phyloP scores from a whole-genome alignment of 64 coral and sea anemone genomes.

The Stichodactyla helianthus region DNA sequence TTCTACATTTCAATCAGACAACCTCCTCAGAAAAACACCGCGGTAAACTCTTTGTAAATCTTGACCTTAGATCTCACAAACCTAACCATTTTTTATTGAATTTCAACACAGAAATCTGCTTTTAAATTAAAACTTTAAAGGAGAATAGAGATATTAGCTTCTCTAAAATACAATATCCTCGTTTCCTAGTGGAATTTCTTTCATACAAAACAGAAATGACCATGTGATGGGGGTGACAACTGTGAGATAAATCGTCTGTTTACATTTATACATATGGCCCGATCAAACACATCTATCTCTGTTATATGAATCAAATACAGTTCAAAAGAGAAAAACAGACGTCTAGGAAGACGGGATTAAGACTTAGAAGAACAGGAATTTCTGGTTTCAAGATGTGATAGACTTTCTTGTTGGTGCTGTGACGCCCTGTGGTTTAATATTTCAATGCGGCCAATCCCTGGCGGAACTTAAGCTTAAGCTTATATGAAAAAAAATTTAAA shows the following conservation, averaged over 20 bases:
- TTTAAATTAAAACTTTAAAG: no score
- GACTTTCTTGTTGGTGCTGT: neutral
- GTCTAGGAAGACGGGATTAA: neutral
- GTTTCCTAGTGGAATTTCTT: neutral
- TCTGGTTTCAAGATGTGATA: neutral
- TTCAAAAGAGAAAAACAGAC: neutral
- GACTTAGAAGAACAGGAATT: slow-evolving; percentile 3
- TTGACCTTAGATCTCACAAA: no score
- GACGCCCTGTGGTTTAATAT: neutral
- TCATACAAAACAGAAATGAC: neutral
- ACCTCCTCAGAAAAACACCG: no score
- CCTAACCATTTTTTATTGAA: no score
- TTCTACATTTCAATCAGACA: no score
- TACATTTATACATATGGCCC: neutral
- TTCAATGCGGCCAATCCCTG: neutral
- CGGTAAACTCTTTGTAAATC: no score
- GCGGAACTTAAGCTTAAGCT: neutral
- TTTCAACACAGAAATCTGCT: no score
- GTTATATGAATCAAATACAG: neutral
- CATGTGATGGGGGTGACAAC: no score
- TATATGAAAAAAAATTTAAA: neutral
- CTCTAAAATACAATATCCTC: no score
- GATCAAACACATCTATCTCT: neutral
- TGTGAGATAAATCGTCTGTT: no score
- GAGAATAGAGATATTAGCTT: no score